phyloP scores from a whole-genome alignment of 1,140 invertebrate species.

The Drosophila persimilis region DNA sequence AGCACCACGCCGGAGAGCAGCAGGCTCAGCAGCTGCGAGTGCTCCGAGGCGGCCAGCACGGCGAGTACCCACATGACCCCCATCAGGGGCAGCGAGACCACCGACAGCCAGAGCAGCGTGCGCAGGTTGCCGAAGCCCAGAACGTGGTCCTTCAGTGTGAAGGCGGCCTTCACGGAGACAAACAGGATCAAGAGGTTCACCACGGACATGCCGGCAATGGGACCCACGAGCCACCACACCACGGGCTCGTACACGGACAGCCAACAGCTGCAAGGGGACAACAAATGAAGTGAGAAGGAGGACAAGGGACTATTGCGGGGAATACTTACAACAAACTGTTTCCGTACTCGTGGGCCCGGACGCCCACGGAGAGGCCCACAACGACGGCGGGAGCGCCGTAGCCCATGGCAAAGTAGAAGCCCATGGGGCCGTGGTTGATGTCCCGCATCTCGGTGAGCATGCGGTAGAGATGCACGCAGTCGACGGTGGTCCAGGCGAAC shows the following conservation, averaged over 20 bases:
- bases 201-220: conserved; percentile 90
- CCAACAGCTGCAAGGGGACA: conserved; percentile 90
- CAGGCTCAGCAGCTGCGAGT: conserved; percentile 89
- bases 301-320: neutral
- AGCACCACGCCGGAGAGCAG: conserved; percentile 88
- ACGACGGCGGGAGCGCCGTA: conserved; percentile 97
- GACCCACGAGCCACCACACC: conserved; percentile 95
- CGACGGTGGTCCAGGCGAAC: conserved; percentile 95
- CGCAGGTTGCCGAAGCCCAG: conserved; percentile 95
- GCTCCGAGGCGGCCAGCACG: conserved; percentile 91
- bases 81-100: conserved; percentile 90
- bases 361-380: conserved; percentile 94
- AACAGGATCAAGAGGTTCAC: conserved; percentile 91
- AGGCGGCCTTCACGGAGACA: conserved; percentile 94
- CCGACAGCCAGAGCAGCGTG: conserved; percentile 92
- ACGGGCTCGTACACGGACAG: conserved; percentile 95
- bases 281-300: neutral
- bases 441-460: conserved; percentile 98
- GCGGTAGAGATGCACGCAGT: conserved; percentile 95
- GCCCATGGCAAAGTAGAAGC: conserved; percentile 96
- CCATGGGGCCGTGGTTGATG: conserved; percentile 97
- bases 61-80: conserved; percentile 92
- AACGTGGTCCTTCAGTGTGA: conserved; percentile 94
- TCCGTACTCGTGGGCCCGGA: conserved; percentile 97
- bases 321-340: conserved; percentile 94